Evolutionary conservation across 1,140 invertebrate species (phyloP).

Genomic region (Drosophila cardini): DNA sequence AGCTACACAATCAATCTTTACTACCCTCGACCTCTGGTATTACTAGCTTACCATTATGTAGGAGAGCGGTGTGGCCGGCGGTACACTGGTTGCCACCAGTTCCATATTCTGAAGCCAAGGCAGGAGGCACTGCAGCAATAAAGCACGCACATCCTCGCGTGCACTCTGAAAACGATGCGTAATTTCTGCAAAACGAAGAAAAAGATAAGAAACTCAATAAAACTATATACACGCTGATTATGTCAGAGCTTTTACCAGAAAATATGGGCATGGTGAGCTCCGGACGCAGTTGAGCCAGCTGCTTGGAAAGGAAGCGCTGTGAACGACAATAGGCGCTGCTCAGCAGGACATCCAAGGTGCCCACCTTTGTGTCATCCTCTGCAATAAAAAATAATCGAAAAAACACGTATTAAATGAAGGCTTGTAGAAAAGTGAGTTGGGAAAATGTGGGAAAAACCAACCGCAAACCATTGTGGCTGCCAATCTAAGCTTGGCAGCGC

Average conservation of each 20-base stretch:
- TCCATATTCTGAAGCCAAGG: constrained; percentile 99
- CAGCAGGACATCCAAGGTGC: constrained; percentile 92
- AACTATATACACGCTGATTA: constrained; percentile 7
- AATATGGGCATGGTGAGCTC: constrained; percentile 99
- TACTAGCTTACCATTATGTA: constrained; percentile 90
- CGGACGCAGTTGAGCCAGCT: constrained; percentile 96
- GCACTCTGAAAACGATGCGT: constrained; percentile 98
- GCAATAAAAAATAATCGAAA: constrained; percentile 51
- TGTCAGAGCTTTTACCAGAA: constrained; percentile 89
- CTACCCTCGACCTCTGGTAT: no score
- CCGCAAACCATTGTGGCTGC: background rate
- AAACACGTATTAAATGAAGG: constrained; percentile 19
- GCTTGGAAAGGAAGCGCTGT: constrained; percentile 95
- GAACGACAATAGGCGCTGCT: constrained; percentile 95
- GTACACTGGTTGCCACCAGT: constrained; percentile 97
- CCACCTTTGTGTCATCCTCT: constrained; percentile 88
- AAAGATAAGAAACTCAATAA: constrained; percentile 14
- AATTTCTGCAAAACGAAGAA: constrained; percentile 95
- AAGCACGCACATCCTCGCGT: constrained; percentile 93
- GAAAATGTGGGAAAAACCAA: background rate
- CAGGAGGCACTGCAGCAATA: constrained; percentile 95
- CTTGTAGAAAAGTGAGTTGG: background rate
- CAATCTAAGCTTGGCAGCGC: constrained; percentile 41
- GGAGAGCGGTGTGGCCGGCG: constrained; percentile 92
- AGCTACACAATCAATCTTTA: no score